Evolutionary conservation across 2,888 invertebrate genomes (phyloP).

Genomic region (Atethmia centrago): DNA sequence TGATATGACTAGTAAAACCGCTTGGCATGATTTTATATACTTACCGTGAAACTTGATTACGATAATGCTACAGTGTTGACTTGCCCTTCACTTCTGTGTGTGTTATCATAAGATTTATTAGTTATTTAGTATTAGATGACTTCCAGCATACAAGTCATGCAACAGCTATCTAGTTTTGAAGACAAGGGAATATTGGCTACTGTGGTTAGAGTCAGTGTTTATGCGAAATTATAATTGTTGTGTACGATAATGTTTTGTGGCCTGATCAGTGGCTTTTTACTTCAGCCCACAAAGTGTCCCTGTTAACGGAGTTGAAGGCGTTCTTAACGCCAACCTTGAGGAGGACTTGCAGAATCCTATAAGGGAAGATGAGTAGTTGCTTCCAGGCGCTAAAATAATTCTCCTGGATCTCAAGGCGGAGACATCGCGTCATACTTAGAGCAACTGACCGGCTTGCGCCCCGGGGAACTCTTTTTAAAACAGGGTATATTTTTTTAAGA

Average conservation of each 20-base stretch:
- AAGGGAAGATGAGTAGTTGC: no score
- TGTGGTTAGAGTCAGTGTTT: background rate
- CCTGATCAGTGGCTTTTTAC: background rate
- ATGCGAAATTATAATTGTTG: background rate
- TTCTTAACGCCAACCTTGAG: no score
- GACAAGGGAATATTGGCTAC: background rate
- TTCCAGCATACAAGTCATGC: background rate
- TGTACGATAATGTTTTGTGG: background rate
- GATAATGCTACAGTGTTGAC: background rate
- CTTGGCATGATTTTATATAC: constrained; percentile 40
- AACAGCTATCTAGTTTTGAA: background rate
- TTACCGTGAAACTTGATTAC: background rate
- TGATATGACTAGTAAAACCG: constrained; percentile 8
- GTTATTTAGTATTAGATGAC: background rate
- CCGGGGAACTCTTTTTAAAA: background rate
- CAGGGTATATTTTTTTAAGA: background rate
- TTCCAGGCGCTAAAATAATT: background rate
- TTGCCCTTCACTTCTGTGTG: no score
- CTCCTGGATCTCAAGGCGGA: background rate
- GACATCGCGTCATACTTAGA: background rate
- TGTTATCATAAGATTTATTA: background rate
- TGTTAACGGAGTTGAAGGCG: no score
- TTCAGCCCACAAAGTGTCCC: no score
- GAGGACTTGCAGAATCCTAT: background rate
- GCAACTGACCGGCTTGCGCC: background rate